Conservation (phyloP, 2,113 vertebrate genomes). For the Engraulis encrasicolus region DNA sequence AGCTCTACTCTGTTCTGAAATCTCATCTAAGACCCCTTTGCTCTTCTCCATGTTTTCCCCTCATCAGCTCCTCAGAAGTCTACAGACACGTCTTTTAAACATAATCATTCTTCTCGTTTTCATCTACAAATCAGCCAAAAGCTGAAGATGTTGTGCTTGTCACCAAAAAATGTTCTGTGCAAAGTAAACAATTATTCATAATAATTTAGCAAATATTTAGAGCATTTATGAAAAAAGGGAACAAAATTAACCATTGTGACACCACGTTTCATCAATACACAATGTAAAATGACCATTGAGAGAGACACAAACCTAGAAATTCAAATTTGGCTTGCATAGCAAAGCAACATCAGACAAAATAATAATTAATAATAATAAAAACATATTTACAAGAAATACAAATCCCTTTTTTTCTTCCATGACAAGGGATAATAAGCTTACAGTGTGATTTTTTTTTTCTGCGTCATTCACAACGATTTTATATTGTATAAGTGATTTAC, state of each 20-base stretch:
- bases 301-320: slow-evolving; percentile 62
- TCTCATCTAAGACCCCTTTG: background rate
- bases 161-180: slow-evolving; percentile 77
- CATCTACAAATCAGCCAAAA: slow-evolving; percentile 60
- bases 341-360: slow-evolving; percentile 71
- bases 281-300: slow-evolving; percentile 70
- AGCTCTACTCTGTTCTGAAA: slow-evolving; percentile 12
- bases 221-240: slow-evolving; percentile 58
- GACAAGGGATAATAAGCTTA: slow-evolving; percentile 55
- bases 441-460: slow-evolving; percentile 52
- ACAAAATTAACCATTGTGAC: slow-evolving; percentile 43
- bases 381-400: slow-evolving; percentile 78
- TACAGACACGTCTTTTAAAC: slow-evolving; percentile 61
- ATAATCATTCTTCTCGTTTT: slow-evolving; percentile 57
- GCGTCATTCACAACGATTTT: slow-evolving; percentile 39
- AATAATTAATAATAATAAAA: slow-evolving; percentile 57
- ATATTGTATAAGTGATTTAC: slow-evolving; percentile 53
- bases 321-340: slow-evolving; percentile 77
- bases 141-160: slow-evolving; percentile 78
- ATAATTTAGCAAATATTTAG: slow-evolving; percentile 66
- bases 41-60: background rate
- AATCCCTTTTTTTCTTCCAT: slow-evolving; percentile 63
- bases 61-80: slow-evolving; percentile 28
- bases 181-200: slow-evolving; percentile 75
- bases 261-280: slow-evolving; percentile 63